Percentiles rank a stretch among this genome's conserved stretches.
phyloP scores from a whole-genome alignment of 2,113 vertebrate species.

The Seriola rivoliana region DNA sequence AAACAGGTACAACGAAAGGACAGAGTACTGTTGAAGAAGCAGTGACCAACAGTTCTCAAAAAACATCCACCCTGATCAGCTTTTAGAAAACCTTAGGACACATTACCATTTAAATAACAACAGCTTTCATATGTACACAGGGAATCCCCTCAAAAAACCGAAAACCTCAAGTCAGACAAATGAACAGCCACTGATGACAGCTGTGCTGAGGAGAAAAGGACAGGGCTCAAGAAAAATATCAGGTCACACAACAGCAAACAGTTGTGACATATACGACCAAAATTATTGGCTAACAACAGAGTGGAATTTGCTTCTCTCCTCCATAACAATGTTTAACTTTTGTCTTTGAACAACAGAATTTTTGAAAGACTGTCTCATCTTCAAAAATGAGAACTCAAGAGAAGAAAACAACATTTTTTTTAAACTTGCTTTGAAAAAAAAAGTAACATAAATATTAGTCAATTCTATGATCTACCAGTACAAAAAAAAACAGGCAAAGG shows the following conservation, averaged over 20 bases:
- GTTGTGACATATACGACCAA: slow-evolving; percentile 22
- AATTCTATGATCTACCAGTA: slow-evolving; percentile 24
- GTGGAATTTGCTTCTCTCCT: slow-evolving; percentile 41
- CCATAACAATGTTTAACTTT: slow-evolving; percentile 39
- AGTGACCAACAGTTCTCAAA: no score
- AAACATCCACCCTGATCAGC: neutral
- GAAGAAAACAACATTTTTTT: neutral
- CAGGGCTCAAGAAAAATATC: slow-evolving; percentile 43
- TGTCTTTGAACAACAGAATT: neutral
- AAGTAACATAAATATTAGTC: slow-evolving; percentile 59
- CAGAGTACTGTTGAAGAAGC: neutral
- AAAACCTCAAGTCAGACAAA: slow-evolving; percentile 23
- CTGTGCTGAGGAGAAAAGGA: slow-evolving; percentile 23
- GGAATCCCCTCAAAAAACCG: slow-evolving; percentile 1
- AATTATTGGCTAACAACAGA: slow-evolving; percentile 47
- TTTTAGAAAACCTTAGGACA: slow-evolving; percentile 24
- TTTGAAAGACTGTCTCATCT: neutral
- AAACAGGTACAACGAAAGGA: slow-evolving; percentile 16
- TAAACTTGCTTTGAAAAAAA: neutral
- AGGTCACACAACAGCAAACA: slow-evolving; percentile 38
- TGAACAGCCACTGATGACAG: slow-evolving; percentile 14
- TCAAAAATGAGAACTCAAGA: neutral
- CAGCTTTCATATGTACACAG: slow-evolving; percentile 53
- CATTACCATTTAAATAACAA: slow-evolving; percentile 59
- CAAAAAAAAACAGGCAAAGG: slow-evolving; percentile 39